Evolutionary conservation across 1,140 invertebrate genomes (phyloP).

Genomic region (Trichoplusia ni): DNA sequence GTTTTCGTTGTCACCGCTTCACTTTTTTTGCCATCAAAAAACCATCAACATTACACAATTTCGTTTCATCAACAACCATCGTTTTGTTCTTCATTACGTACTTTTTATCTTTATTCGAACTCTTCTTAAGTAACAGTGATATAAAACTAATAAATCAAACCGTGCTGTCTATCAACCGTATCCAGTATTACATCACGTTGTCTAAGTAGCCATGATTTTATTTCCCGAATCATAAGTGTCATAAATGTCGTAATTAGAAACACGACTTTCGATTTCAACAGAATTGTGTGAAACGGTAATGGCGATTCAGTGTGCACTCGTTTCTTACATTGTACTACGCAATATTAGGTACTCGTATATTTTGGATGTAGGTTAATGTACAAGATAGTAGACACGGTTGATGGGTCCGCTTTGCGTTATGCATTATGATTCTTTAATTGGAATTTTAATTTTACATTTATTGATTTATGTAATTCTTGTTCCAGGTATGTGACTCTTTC

Average conservation of each 20-base stretch:
- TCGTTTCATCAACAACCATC: too few relatives aligned
- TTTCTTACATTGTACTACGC: conserved; percentile 58
- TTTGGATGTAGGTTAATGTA: conserved; percentile 72
- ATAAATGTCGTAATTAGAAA: conserved; percentile 29
- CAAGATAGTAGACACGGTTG: conserved; percentile 48
- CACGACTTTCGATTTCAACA: conserved; percentile 69
- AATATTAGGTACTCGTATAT: conserved; percentile 63
- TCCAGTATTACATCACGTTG: conserved; percentile 34
- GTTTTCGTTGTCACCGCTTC: too few relatives aligned
- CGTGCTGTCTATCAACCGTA: conserved; percentile 28
- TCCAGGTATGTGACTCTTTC: conserved; percentile 41
- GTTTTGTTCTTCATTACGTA: too few relatives aligned
- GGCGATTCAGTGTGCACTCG: conserved; percentile 56
- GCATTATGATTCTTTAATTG: conserved; percentile 32
- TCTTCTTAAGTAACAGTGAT: conserved; percentile 21
- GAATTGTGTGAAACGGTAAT: conserved; percentile 58
- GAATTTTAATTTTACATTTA: conserved; percentile 33
- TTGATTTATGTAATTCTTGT: conserved; percentile 37
- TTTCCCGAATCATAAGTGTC: conserved; percentile 31
- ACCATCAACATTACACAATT: too few relatives aligned
- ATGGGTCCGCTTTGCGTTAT: conserved; percentile 28
- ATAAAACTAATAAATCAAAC: conserved; percentile 26
- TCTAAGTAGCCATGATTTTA: conserved; percentile 28
- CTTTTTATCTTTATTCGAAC: conserved; percentile 13
- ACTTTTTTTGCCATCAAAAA: too few relatives aligned